Evolutionary conservation across 2,113 vertebrate genomes (phyloP), one percentile per base, ranked within the genome.

Genomic region (Hepsetus odoe): DNA sequence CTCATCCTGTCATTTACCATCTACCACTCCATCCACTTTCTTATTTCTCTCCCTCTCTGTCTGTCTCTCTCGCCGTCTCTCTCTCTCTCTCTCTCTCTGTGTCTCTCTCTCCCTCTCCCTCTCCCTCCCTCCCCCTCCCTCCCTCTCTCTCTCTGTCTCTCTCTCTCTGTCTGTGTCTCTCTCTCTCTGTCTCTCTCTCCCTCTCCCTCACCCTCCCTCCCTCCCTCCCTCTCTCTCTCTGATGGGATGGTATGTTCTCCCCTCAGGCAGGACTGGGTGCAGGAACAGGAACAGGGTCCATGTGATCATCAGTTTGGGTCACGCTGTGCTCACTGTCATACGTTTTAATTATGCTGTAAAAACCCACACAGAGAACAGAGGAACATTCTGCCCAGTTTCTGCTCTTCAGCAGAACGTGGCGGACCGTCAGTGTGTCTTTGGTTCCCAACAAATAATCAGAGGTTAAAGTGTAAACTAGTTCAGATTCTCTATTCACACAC

Each of bases 181-280:
- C 56, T 53, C 22, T 7, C 53, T 28, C 20, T 69, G 12, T n/a
- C 30, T 30, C 16, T 35, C 20, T 44, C 20, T 58, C 76, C 38
- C 28, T 46, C 42, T 59, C 55, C 9, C 10, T 33, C 53, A 4
- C 33, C 38, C 38, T 49, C 26, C 30, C n/a, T 76, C 32, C 4
- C 40, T 76, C 76, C 61, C 74, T 58, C 77, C 67, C 66, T 68
- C 42, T 20, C n/a, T 82, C 67, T 71, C 30, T 46, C 53, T 77
- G 44, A 62, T 72, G 24, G 16, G 26, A 13, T 61, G 35, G 3
- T 62, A 62, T 59, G 44, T 53, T 61, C 75, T 70, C 20, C 38
- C 75, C 75, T 46, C 65, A 32, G 75, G 75, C 75, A 61, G 30
- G 59, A 64, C n/a, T n/a, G n/a, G n/a, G n/a, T n/a, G n/a, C n/a